phyloP scores from a whole-genome alignment of 2,888 invertebrate genomes.

The Drosophila anceps region DNA sequence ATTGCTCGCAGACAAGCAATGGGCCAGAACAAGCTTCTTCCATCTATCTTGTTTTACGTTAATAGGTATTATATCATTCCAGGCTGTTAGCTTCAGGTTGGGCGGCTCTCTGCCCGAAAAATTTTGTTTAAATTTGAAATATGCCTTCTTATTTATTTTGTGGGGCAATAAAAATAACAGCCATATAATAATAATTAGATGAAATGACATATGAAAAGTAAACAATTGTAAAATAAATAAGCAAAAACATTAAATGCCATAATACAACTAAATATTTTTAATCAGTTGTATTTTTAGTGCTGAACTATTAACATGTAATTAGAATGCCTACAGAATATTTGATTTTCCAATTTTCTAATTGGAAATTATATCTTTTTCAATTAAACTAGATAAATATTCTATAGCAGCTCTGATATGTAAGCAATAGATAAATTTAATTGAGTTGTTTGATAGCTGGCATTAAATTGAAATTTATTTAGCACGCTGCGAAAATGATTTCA shows the following conservation, averaged over 20 bases:
- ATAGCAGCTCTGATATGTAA: neutral
- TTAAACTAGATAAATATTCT: neutral
- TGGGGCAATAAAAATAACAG: neutral
- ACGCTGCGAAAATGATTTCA: neutral
- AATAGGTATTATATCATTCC: constrained; percentile 17
- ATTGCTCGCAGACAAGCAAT: constrained; percentile 12
- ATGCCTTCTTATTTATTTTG: neutral
- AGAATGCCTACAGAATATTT: neutral
- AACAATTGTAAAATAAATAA: neutral
- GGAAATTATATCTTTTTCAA: neutral
- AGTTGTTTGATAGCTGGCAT: neutral
- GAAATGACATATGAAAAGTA: neutral
- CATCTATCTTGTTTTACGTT: constrained; percentile 13
- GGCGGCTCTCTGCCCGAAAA: neutral
- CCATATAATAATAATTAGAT: neutral
- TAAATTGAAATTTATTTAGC: constrained; percentile 4
- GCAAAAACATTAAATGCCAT: neutral
- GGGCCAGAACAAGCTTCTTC: constrained; percentile 22
- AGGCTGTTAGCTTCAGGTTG: neutral
- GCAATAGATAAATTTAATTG: neutral
- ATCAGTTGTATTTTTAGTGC: neutral
- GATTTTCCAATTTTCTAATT: neutral
- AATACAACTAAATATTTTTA: neutral
- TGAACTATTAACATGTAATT: constrained; percentile 5
- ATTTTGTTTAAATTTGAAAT: neutral